These are phyloP conservation scores for Brachymystax lenok DNA, from an alignment of 2,797 vertebrate species.

Conservation along the genomic window DNA sequence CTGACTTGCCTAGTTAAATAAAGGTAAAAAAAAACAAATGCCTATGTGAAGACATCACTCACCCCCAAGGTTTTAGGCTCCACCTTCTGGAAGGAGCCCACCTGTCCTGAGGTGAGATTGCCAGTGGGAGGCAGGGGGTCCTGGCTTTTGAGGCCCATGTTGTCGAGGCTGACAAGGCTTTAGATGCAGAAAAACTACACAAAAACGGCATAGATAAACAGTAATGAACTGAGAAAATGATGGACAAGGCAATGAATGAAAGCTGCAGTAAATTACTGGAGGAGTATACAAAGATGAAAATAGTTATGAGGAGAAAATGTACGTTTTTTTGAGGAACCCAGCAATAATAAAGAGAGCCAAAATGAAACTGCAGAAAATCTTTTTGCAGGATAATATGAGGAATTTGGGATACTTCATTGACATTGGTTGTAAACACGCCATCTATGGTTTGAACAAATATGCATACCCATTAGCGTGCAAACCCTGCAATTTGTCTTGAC, in stretches of 20 bases:
- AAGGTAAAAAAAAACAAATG: background rate
- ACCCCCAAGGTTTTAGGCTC: slow-evolving; percentile 82
- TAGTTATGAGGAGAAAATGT: background rate
- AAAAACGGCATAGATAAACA: background rate
- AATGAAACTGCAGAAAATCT: background rate
- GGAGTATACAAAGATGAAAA: background rate
- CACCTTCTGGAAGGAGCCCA: slow-evolving; percentile 72
- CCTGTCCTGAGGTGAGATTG: slow-evolving; percentile 65
- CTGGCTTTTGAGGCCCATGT: slow-evolving; percentile 70
- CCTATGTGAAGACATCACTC: slow-evolving; percentile 26
- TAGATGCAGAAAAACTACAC: background rate
- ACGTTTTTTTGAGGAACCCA: background rate
- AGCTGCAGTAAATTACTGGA: background rate
- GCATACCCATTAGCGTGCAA: too few relatives aligned
- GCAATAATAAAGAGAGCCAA: background rate
- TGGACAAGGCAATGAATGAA: background rate
- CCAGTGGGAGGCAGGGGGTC: slow-evolving; percentile 41
- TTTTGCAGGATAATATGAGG: background rate
- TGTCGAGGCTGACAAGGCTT: slow-evolving; percentile 20
- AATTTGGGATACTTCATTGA: background rate
- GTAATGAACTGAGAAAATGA: background rate
- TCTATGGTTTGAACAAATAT: background rate
- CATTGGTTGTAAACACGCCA: background rate
- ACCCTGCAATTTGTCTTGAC: background rate
- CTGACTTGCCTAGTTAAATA: too few relatives aligned